phyloP scores from a whole-genome alignment of 2,888 invertebrate genomes.

The Blastobasis lacticolella region DNA sequence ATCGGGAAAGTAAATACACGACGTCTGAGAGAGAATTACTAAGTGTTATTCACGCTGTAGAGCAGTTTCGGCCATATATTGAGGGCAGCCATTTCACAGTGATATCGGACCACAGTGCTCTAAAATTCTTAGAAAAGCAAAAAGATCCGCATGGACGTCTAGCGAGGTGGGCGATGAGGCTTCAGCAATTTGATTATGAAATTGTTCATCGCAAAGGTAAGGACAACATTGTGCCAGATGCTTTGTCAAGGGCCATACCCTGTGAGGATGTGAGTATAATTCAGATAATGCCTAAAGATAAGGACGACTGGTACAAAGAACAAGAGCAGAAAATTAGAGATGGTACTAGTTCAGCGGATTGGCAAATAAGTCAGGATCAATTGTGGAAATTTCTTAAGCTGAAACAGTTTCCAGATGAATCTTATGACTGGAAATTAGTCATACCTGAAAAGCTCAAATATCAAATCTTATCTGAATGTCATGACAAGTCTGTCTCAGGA shows the following conservation, averaged over 20 bases:
- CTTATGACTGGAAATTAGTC: slow-evolving; percentile 8
- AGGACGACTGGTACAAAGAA: not conserved
- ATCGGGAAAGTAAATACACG: slow-evolving; percentile 5
- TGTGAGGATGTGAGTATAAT: not conserved
- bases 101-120: slow-evolving; percentile 1
- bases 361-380: not conserved
- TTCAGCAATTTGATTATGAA: slow-evolving; percentile 9
- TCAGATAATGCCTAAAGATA: not conserved
- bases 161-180: slow-evolving; percentile 11
- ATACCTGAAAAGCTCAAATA: not conserved
- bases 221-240: slow-evolving; percentile 6
- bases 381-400: slow-evolving; percentile 6
- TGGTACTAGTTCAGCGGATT: no score
- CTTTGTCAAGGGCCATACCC: not conserved
- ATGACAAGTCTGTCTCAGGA: slow-evolving; percentile 2
- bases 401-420: slow-evolving; percentile 5
- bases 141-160: slow-evolving; percentile 9
- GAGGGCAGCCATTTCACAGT: slow-evolving; percentile 8
- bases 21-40: slow-evolving; percentile 10
- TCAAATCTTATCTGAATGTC: slow-evolving; percentile 5
- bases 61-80: slow-evolving; percentile 12
- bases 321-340: not conserved
- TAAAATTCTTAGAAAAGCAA: slow-evolving; percentile 4
- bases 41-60: slow-evolving; percentile 9
- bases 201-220: slow-evolving; percentile 6